A percentile compares a stretch with the other conserved stretches of the same genome.
Conservation (phyloP, 1,140 invertebrate genomes). For the Bombus pyrosoma region DNA sequence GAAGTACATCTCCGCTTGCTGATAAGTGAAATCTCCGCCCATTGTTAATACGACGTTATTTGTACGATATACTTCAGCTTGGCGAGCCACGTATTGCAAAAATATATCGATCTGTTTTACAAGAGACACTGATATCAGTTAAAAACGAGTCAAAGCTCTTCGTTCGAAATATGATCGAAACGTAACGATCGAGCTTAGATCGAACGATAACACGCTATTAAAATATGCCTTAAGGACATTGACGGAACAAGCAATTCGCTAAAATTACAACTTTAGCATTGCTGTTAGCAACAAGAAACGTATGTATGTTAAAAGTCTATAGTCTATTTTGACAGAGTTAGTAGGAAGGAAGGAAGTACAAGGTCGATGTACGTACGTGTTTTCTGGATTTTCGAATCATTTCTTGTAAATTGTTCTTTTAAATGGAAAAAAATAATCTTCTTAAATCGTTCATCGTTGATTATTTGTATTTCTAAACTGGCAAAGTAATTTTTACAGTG, state of each 20-base stretch:
- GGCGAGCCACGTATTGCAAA: constrained; percentile 71
- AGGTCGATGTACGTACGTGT: neutral
- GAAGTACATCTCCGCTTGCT: constrained; percentile 92
- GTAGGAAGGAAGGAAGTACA: constrained; percentile 25
- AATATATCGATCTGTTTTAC: constrained; percentile 64
- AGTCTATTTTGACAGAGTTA: too few species aligned
- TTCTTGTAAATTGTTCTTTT: neutral
- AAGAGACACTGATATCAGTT: constrained; percentile 35
- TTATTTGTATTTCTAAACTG: too few species aligned
- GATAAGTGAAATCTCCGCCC: constrained; percentile 97
- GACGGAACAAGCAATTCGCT: too few species aligned
- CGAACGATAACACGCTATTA: neutral
- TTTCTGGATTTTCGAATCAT: neutral
- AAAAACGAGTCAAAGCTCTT: neutral
- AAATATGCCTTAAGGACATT: too few species aligned
- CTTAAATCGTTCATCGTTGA: too few species aligned
- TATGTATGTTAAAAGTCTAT: neutral
- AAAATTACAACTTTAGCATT: too few species aligned
- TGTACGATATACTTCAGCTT: constrained; percentile 84
- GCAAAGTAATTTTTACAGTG: too few species aligned
- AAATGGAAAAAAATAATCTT: neutral
- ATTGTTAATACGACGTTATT: constrained; percentile 94
- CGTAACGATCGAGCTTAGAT: neutral
- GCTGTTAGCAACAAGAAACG: neutral
- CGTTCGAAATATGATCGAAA: neutral